These are phyloP conservation scores for Oeneis ivallda DNA, from an alignment of 2,888 invertebrate genomes.

Conservation along the genomic window DNA sequence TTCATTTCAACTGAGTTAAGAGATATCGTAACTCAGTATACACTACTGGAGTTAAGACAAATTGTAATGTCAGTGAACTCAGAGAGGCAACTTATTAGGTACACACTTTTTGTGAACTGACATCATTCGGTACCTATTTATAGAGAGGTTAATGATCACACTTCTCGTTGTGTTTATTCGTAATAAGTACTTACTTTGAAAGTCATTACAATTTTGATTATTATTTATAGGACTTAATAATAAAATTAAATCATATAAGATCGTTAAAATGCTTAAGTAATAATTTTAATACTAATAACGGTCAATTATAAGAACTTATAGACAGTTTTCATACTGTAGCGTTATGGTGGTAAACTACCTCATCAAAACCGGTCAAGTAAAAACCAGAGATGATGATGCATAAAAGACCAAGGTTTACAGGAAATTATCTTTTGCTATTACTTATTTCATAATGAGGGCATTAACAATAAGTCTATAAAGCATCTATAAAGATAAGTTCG, in stretches of 20 bases:
- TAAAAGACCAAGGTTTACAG: slow-evolving; percentile 1
- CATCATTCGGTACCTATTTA: slow-evolving; percentile 19
- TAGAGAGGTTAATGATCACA: slow-evolving; percentile 20
- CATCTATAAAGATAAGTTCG: not conserved
- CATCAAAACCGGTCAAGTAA: slow-evolving; percentile 1
- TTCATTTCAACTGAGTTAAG: no score
- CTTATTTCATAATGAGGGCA: not conserved
- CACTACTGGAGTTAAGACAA: slow-evolving; percentile 16
- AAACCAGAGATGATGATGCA: not conserved
- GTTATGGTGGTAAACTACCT: not conserved
- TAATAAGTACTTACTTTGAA: not conserved
- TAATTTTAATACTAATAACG: not conserved
- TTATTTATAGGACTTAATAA: not conserved
- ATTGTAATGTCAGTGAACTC: slow-evolving; percentile 25
- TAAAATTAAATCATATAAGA: not conserved
- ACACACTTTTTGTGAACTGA: slow-evolving; percentile 15
- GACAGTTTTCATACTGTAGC: not conserved
- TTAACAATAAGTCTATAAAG: not conserved
- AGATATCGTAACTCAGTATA: slow-evolving; percentile 1
- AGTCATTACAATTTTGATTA: not conserved
- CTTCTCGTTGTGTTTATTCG: not conserved
- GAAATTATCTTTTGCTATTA: slow-evolving; percentile 5
- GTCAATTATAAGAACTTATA: not conserved
- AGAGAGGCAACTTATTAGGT: slow-evolving; percentile 6
- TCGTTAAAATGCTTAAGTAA: not conserved